phyloP scores from a whole-genome alignment of 37 sponge, comb jelly and placozoan species.

The Theonella swinhoei region DNA sequence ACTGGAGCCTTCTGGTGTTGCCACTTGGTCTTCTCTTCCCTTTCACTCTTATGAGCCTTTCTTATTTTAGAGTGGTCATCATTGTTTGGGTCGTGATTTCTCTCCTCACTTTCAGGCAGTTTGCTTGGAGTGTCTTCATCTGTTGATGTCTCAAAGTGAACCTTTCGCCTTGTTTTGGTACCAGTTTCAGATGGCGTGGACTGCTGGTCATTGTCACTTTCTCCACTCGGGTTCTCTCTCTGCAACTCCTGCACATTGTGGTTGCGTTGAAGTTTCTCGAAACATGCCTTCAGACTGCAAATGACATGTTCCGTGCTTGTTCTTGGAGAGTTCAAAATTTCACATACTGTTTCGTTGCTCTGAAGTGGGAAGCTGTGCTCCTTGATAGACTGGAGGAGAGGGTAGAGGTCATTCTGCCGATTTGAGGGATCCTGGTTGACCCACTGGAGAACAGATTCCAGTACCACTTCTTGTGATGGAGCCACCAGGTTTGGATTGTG shows the following conservation, averaged over 20 bases:
- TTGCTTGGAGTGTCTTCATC: not conserved
- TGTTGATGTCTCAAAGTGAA: not conserved
- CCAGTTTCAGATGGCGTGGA: not conserved
- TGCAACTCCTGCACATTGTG: not conserved
- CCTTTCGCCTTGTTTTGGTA: not conserved
- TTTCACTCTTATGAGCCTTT: not conserved
- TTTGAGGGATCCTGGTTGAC: not conserved
- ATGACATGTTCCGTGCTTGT: not conserved
- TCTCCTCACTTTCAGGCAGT: not conserved
- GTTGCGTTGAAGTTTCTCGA: not conserved
- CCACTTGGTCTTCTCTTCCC: not conserved
- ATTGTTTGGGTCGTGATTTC: not conserved
- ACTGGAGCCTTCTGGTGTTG: not conserved
- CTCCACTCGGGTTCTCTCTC: not conserved
- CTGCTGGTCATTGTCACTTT: not conserved
- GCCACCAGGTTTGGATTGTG: not conserved
- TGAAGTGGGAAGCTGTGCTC: not conserved
- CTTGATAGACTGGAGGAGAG: not conserved
- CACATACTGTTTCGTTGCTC: not conserved
- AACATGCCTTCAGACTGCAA: not conserved
- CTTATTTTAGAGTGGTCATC: too few species aligned
- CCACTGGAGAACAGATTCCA: slow-evolving; percentile 6
- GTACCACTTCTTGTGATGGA: not conserved
- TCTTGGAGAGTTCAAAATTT: not conserved
- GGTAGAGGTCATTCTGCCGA: slow-evolving; percentile 8